A percentile compares a stretch with the other conserved stretches of the same genome.
Evolutionary conservation across 2,888 invertebrate genomes (phyloP).

Genomic region (Autographa gamma): DNA sequence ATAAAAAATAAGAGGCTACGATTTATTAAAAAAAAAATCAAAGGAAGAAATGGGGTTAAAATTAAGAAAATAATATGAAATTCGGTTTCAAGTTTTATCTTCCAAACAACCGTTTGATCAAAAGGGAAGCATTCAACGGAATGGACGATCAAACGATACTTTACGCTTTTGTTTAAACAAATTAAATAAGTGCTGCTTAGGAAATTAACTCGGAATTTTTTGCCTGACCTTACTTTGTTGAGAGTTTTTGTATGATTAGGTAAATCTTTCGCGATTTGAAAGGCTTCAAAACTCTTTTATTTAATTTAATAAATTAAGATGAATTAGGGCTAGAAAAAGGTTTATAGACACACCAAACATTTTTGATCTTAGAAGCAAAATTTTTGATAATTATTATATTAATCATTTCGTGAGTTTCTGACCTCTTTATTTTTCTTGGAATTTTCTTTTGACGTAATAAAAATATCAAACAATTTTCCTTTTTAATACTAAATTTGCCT

Average conservation of each 20-base stretch:
- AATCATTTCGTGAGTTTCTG: too few relatives aligned
- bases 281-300: conserved; percentile 12
- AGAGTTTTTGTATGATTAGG: conserved; percentile 32
- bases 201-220: conserved; percentile 28
- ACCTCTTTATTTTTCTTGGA: too few relatives aligned
- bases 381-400: too few relatives aligned
- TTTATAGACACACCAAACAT: neutral
- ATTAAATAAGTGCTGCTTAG: conserved; percentile 22
- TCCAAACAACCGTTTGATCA: conserved; percentile 42
- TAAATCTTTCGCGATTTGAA: conserved; percentile 21
- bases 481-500: too few relatives aligned
- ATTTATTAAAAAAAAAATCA: neutral
- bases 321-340: neutral
- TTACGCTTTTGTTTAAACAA: conserved; percentile 29
- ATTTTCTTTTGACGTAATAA: too few relatives aligned
- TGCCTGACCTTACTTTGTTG: conserved; percentile 25
- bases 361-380: too few relatives aligned
- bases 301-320: neutral
- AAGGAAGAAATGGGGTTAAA: neutral
- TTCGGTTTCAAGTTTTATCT: conserved; percentile 27
- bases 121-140: conserved; percentile 38
- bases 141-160: conserved; percentile 45
- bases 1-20: neutral
- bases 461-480: too few relatives aligned
- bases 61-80: conserved; percentile 12